Percentiles rank a stretch among this genome's conserved stretches.
phyloP scores from a whole-genome alignment of 2,797 vertebrate species.

The Xenopus petersii region DNA sequence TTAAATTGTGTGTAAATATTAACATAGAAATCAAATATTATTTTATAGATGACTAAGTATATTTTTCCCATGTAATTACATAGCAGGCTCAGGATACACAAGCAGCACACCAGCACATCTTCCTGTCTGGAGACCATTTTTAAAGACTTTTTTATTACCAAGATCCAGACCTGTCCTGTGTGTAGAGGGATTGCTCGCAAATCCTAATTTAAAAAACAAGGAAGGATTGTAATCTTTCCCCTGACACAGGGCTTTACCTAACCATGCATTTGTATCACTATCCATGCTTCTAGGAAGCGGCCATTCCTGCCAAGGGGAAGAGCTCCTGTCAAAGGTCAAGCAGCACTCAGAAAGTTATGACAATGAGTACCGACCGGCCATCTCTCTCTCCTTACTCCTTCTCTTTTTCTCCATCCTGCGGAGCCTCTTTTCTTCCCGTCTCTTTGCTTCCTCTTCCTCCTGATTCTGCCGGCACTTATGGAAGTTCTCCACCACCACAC shows the following conservation, averaged over 20 bases:
- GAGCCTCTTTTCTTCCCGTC: conserved; percentile 89
- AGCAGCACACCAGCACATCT: too few relatives aligned
- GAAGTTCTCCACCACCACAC: conserved; percentile 98
- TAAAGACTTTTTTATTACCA: too few relatives aligned
- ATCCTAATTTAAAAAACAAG: not conserved
- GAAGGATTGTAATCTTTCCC: conserved; percentile 16
- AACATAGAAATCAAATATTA: too few relatives aligned
- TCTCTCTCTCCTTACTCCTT: conserved; percentile 99
- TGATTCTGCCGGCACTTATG: conserved; percentile 97
- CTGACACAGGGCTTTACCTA: conserved; percentile 21
- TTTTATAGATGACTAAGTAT: too few relatives aligned
- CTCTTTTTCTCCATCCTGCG: conserved; percentile 98
- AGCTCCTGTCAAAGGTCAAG: conserved; percentile 81
- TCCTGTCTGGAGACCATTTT: too few relatives aligned
- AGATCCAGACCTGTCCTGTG: not conserved
- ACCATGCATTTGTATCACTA: conserved; percentile 30
- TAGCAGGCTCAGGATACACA: too few relatives aligned
- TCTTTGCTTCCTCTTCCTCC: conserved; percentile 94
- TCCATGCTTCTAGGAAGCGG: conserved; percentile 37
- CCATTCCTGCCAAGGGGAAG: conserved; percentile 51
- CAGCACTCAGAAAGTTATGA: conserved; percentile 97
- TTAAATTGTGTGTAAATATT: too few relatives aligned
- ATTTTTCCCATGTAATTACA: too few relatives aligned
- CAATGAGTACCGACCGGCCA: conserved; percentile 99
- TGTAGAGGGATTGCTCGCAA: not conserved